Evolutionary conservation across 1,140 invertebrate species (phyloP), one percentile per base, ranked within the genome.

Genomic region (Thaumatotibia leucotreta): DNA sequence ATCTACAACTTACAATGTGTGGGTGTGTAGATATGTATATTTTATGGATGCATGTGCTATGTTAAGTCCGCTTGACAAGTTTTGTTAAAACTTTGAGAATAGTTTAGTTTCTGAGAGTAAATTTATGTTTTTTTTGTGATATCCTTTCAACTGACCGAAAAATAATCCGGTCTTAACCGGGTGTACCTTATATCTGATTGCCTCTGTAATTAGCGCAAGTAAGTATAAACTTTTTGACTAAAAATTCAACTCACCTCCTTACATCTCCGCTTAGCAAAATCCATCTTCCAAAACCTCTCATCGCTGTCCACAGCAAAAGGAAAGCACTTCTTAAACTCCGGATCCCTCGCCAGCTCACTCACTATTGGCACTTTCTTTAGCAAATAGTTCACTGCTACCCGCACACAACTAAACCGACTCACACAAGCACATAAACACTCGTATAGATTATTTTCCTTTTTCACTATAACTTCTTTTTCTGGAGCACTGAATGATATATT

Each of bases 251-350:
- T 79, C 64, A 92, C 91, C 79, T 91, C 89, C 49, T 89, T 85
- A 87, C 91, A 91, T 66, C 89, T 85, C 64, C 91, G 69, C 66
- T 91, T 92, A 11, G 86, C 80, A 49, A 85, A 83, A 72, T 88
- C 83, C 62, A 91, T 69, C 39, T 83, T 84, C 84, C 88, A 92
- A 72, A 83, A 92, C 10, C 33, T 72, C 4, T 89, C 83, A 4
- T 84, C 79, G 65, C 39, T 83, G 10, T 88, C 79, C 2, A 91
- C 90, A 1, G 85, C 83, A 69, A 88, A 92, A 0, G 91, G 89
- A 35, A 91, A 87, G 39, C 70, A 22, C 50, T 77, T 80, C 0
- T 73, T 62, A 68, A 80, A 91, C 31, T 86, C 80, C 0, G 50
- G 23, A 22, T 81, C 74, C 14, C 67, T 69, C 0, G 79, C 86